A percentile compares a stretch with the other conserved stretches of the same genome.
These are phyloP conservation scores for Chamaetylas fuelleborni DNA, from an alignment of 2,113 vertebrate genomes.

Conservation along the genomic window DNA sequence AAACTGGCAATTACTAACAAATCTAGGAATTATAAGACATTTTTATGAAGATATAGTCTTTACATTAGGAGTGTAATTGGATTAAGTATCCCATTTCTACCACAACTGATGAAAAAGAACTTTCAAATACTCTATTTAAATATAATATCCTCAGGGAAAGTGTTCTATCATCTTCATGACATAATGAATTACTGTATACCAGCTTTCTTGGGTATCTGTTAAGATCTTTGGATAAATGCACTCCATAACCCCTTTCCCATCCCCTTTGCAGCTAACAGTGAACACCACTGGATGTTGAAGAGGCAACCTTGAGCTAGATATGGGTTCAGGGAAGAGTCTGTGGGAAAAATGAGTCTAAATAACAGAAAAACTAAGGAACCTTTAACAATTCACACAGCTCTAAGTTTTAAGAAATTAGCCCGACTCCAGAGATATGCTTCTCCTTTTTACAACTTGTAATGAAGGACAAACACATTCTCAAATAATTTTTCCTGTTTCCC, in stretches of 20 bases:
- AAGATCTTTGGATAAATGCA: background rate
- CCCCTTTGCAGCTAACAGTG: background rate
- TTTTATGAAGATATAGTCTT: background rate
- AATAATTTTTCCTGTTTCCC: background rate
- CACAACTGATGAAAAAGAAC: background rate
- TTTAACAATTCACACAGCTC: background rate
- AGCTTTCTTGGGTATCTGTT: background rate
- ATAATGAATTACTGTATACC: background rate
- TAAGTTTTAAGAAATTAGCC: background rate
- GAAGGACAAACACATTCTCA: background rate
- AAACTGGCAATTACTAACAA: background rate
- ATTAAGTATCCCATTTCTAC: background rate
- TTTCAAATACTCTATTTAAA: background rate
- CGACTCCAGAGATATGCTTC: background rate
- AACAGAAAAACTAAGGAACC: background rate
- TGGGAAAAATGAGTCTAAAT: background rate
- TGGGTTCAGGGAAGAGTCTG: accelerated
- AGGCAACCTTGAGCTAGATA: background rate
- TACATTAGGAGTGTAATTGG: background rate
- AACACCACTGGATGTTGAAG: background rate
- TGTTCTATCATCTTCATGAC: background rate
- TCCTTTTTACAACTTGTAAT: background rate
- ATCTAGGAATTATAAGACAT: background rate
- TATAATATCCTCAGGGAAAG: background rate
- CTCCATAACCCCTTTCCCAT: background rate